Percentiles rank a stretch among this genome's conserved stretches.
Conservation (phyloP, 2,113 vertebrate species). For the Caranx ignobilis region DNA sequence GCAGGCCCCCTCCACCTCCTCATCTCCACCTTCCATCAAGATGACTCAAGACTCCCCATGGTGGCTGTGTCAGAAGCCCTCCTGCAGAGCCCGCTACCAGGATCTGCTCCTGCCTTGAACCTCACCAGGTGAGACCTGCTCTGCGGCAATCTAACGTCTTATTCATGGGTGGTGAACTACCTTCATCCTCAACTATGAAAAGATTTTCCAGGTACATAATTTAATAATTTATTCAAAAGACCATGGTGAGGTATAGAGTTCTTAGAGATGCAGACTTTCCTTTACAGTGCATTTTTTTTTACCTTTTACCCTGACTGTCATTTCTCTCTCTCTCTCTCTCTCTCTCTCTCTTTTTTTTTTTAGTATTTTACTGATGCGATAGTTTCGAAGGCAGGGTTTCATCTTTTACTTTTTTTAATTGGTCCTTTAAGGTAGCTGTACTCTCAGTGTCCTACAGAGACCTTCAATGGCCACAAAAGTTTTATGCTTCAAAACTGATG, state of each 20-base stretch:
- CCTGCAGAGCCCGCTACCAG: slow-evolving; percentile 15
- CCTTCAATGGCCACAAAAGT: too few relatives aligned
- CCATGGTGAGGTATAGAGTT: not conserved
- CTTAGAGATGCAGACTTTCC: not conserved
- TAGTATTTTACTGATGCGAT: too few relatives aligned
- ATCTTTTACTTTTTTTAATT: too few relatives aligned
- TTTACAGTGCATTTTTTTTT: not conserved
- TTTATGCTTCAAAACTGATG: not conserved
- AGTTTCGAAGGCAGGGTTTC: too few relatives aligned
- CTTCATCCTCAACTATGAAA: not conserved
- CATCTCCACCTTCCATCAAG: slow-evolving; percentile 14
- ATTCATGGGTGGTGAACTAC: not conserved
- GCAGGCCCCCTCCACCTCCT: not conserved
- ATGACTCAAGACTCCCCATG: not conserved
- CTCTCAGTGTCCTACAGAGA: too few relatives aligned
- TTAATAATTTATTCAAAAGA: not conserved
- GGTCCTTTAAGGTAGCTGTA: too few relatives aligned
- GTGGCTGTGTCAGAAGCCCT: not conserved
- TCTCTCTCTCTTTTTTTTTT: too few relatives aligned
- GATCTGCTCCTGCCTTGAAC: not conserved
- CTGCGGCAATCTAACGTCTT: not conserved
- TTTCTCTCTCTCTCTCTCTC: too few relatives aligned
- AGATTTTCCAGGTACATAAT: not conserved
- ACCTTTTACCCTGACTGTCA: too few relatives aligned
- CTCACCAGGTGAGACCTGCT: not conserved